Base-by-base conservation (phyloP, 2,797 vertebrate genomes). In the Pangasius djambal region DNA sequence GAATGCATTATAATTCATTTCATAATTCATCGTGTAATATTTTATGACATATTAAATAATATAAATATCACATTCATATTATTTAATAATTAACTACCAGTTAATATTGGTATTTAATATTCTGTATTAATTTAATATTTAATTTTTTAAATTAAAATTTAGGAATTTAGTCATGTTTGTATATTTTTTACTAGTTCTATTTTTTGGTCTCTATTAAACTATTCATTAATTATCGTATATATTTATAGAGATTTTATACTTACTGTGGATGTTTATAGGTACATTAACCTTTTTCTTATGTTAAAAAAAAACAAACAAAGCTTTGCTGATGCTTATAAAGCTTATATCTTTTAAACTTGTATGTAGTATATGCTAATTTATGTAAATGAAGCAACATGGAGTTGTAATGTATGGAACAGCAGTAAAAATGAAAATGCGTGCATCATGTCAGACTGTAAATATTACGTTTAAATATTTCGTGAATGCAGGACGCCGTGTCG, bases 401-500 rank as follows among this genome's bases (percentile, higher is more conserved):
- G n/a, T 6, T 67, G 65, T 44, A 12, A 4, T 12, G 20, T 74
- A 74, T 40, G 67, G 18, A 72, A 40, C 69, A 3, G 34, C 69
- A 9, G 72, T 28, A 2, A 20, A 22, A 44, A n/a, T 16, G 20
- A 25, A 40, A 8, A 10, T 9, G 20, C 12, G 37, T 74, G 61
- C 61, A 13, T 50, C 67, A 18, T 34, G 72, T 75, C 34, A 9
- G 22, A 48, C 40, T 48, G 72, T 48, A 12, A n/a, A 31, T 75
- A 75, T 34, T 22, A 40, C 4, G 1, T n/a, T 13, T 63, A 4
- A 44, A 50, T 13, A 87, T 90, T 87, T 37, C 88, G 52, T 92
- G 91, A 69, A 34, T 20, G 0, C 94, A 99, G 98, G 97, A 97
- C 86, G 97, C 96, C 0, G 95, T 97, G 83, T 96, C 96, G 0